Base-by-base conservation (phyloP, 2,888 invertebrate genomes). In the Lagria hirta region DNA sequence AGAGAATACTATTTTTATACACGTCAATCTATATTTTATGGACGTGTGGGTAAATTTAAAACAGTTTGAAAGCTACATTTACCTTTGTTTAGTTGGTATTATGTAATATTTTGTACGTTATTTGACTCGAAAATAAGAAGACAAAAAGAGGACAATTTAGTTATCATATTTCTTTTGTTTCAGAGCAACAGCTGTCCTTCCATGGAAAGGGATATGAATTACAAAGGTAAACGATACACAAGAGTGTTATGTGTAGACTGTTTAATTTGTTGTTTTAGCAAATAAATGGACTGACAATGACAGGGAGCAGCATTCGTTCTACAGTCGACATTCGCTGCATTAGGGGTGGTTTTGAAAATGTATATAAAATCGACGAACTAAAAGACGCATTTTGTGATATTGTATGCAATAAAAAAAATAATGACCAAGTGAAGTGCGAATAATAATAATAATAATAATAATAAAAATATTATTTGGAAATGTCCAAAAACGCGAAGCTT, bases 161-260 rank as follows among this genome's bases (percentile, higher is more conserved):
- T n/a, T n/a, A n/a, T n/a, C n/a, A n/a, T n/a, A n/a, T 47, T 29
- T 53, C 34, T 54, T 57, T 54, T 66, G 59, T 75, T 75, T 42
- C 75, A 82, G 81, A 79, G 77, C 63, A 78, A 77, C 71, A 85
- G 84, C 70, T 91, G 91, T 74, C 89, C 90, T 30, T 86, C 88
- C 57, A 91, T 92, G 91, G 85, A 88, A 67, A 84, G 85, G 72
- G 88, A 91, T 65, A 88, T 89, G 84, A 86, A 88, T 65, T 91
- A 91, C 69, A 86, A 84, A 79, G 88, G 86, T 87, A 80, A 63
- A 52, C 45, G 43, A 45, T 40, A 44, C 40, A 27, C 40, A 26
- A 30, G 47, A 46, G 45, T 42, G 7, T 12, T 43, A 51, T 52
- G 46, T 52, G 49, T 49, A 52, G 49, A 58, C 52, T 55, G 56